Percentiles rank a stretch among this genome's conserved stretches.
phyloP scores from a whole-genome alignment of 2,113 vertebrate genomes.

The Protobothrops mucrosquamatus region DNA sequence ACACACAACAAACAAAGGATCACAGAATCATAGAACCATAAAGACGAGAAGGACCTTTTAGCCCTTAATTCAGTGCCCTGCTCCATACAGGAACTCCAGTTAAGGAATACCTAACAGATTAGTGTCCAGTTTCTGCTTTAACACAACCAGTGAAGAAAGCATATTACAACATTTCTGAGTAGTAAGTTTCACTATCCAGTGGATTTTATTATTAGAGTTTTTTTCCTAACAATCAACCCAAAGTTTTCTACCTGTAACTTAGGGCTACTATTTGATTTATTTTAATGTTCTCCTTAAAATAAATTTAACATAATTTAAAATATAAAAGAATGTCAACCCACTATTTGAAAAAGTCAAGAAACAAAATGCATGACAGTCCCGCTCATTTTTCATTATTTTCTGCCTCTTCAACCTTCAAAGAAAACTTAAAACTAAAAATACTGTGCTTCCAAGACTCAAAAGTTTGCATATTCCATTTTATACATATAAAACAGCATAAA shows the following conservation, averaged over 20 bases:
- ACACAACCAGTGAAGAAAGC: neutral
- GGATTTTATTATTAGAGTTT: neutral
- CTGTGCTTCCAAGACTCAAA: neutral
- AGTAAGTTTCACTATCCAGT: neutral
- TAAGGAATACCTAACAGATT: neutral
- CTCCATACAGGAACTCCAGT: neutral
- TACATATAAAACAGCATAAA: constrained; percentile 2
- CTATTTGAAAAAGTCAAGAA: neutral
- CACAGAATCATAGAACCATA: neutral
- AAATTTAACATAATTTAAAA: neutral
- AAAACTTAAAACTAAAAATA: neutral
- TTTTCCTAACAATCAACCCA: neutral
- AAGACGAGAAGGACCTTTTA: neutral
- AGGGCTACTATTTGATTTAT: neutral
- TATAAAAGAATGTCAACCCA: neutral
- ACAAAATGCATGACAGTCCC: neutral
- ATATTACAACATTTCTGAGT: neutral
- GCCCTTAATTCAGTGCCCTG: neutral
- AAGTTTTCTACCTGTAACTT: neutral
- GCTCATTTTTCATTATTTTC: neutral
- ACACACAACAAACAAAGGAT: neutral
- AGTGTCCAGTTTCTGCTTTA: neutral
- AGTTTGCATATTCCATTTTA: neutral
- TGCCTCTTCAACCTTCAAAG: neutral
- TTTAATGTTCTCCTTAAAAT: neutral